phyloP scores from a whole-genome alignment of 92 coral and sea anemone genomes.

The Chrysogorgia sp. region DNA sequence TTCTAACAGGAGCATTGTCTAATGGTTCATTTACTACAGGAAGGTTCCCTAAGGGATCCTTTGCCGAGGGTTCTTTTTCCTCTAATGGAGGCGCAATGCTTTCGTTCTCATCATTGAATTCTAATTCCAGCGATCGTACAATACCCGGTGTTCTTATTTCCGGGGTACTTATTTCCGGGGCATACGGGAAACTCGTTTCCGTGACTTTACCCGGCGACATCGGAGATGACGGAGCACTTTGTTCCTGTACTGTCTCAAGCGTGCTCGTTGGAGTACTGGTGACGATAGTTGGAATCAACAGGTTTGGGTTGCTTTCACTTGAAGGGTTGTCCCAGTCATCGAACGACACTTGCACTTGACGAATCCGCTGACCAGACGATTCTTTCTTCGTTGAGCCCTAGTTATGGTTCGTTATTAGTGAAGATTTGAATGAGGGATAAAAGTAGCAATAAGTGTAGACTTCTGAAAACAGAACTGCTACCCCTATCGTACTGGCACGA shows the following conservation, averaged over 20 bases:
- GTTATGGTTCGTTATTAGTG: slow-evolving; percentile 1
- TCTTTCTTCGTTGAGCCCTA: slow-evolving; percentile 24
- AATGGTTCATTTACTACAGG: slow-evolving; percentile 15
- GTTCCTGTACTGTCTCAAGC: slow-evolving; percentile 36
- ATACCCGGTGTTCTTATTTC: background rate
- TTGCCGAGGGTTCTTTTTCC: slow-evolving; percentile 5
- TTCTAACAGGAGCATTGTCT: background rate
- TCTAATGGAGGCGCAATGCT: background rate
- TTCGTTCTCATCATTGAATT: slow-evolving; percentile 20
- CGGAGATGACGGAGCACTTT: slow-evolving; percentile 35
- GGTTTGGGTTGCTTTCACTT: too few relatives aligned
- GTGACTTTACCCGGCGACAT: background rate
- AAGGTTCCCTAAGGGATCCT: slow-evolving; percentile 17
- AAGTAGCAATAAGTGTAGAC: too few relatives aligned
- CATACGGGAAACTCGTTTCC: slow-evolving; percentile 38
- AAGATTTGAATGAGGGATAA: background rate
- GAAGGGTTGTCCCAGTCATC: slow-evolving; percentile 32
- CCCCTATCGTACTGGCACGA: too few relatives aligned
- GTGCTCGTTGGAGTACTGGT: slow-evolving; percentile 32
- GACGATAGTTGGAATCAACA: slow-evolving; percentile 4
- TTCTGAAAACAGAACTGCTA: too few relatives aligned
- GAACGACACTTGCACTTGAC: slow-evolving; percentile 29
- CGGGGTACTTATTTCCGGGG: slow-evolving; percentile 1
- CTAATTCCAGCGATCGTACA: slow-evolving; percentile 31
- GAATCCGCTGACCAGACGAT: slow-evolving; percentile 16